A percentile compares a stretch with the other conserved stretches of the same genome.
Evolutionary conservation across 2,113 vertebrate genomes (phyloP).

Genomic region (Neogale vison): DNA sequence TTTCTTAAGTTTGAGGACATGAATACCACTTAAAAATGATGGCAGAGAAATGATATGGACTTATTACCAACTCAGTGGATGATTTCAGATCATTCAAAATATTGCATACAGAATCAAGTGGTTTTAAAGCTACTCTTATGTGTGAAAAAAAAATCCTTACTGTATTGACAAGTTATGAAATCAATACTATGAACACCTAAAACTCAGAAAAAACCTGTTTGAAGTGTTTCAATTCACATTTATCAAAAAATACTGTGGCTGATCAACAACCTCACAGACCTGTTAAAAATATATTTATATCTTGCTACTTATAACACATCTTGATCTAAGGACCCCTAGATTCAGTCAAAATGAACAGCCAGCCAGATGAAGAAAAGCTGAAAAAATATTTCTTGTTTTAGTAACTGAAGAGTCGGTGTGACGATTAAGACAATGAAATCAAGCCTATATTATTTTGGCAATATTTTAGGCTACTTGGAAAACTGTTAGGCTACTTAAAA

Average conservation of each 20-base stretch:
- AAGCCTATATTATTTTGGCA: background rate
- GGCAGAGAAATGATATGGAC: background rate
- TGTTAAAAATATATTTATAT: background rate
- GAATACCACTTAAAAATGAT: slow-evolving; percentile 32
- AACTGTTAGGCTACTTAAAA: background rate
- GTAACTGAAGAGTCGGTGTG: background rate
- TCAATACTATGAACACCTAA: slow-evolving; percentile 40
- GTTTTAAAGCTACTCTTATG: background rate
- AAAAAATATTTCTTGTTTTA: background rate
- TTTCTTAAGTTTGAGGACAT: slow-evolving; percentile 44
- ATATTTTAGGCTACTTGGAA: background rate
- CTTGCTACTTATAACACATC: background rate
- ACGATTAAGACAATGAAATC: background rate
- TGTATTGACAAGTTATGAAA: background rate
- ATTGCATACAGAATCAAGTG: background rate
- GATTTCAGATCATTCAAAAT: slow-evolving; percentile 48
- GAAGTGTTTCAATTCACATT: slow-evolving; percentile 49
- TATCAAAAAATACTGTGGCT: slow-evolving; percentile 28
- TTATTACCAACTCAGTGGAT: background rate
- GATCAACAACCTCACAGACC: background rate
- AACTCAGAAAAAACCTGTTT: background rate
- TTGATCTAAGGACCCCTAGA: background rate
- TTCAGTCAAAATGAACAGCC: background rate
- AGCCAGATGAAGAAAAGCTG: background rate
- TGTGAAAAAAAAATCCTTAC: background rate